Evolutionary conservation across 2,888 invertebrate species (phyloP), one percentile per base, ranked within the genome.

Genomic region (Ametastegia equiseti): DNA sequence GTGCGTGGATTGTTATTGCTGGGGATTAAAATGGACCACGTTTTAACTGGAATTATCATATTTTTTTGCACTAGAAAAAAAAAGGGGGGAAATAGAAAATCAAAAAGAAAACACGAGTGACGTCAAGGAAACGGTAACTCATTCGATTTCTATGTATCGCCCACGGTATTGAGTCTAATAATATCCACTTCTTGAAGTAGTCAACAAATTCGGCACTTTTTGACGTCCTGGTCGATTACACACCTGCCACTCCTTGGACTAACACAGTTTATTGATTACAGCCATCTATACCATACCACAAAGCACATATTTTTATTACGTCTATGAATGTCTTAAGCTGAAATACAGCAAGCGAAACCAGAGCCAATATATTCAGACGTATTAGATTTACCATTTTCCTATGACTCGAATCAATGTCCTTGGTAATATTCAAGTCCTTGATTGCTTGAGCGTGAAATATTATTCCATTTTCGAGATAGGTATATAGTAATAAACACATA

Each of bases 121-220:
- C 27, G 45, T 65, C 63, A 6, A 19, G 11, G 27, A 15, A 36
- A 42, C 11, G 9, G 11, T 45, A 63, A 65, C 63, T 79, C 23
- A 65, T 79, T 63, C 7, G 42, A 60, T 47, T 54, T 79, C 65
- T 80, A 71, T 71, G 27, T 71, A 71, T 71, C 71, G 45, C 45
- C 71, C 71, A 71, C 71, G 45, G n/a, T 65, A 65, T 36, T 9
- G 33, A 19, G 36, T 11, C 65, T 65, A 65, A 65, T 7, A 33
- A 65, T 65, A 65, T 65, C 36, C 36, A n/a, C 65, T 15, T 65
- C n/a, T 19, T 15, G 36, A 36, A 36, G 65, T 65, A 36, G 65
- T 65, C 65, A 65, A 65, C 36, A 19, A 65, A 36, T 33, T 36
- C 36, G n/a, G 36, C 2, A 65, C n/a, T 19, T 67, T 39, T 39